These are phyloP conservation scores for Lateolabrax maculatus DNA, from an alignment of 2,797 vertebrate species.

Conservation along the genomic window DNA sequence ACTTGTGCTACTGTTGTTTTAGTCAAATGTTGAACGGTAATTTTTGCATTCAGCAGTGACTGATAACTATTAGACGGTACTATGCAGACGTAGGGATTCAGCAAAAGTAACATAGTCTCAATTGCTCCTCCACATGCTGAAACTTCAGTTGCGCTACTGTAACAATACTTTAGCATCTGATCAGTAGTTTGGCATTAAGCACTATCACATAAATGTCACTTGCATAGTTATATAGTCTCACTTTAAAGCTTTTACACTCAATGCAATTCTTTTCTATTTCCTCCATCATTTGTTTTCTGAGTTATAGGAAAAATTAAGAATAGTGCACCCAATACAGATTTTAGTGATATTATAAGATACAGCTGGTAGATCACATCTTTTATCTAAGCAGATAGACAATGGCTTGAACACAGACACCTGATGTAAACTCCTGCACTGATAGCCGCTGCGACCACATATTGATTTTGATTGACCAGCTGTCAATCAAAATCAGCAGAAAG, in stretches of 20 bases:
- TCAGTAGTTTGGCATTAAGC: neutral
- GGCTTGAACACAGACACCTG: slow-evolving; percentile 34
- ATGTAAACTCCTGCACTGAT: slow-evolving; percentile 43
- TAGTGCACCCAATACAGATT: neutral
- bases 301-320: neutral
- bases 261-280: neutral
- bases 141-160: neutral
- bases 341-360: slow-evolving; percentile 1
- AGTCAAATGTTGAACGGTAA: too few species aligned
- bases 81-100: too few species aligned
- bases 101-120: too few species aligned
- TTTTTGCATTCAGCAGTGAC: neutral
- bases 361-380: slow-evolving; percentile 9
- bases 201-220: too few species aligned
- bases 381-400: slow-evolving; percentile 2
- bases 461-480: slow-evolving; percentile 70
- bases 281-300: neutral
- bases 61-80: too few species aligned
- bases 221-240: neutral
- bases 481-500: slow-evolving; percentile 77
- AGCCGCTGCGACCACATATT: slow-evolving; percentile 34
- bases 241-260: neutral
- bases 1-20: too few species aligned
- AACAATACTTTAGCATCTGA: neutral
- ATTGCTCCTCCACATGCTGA: neutral